Conservation (phyloP, 1,140 invertebrate genomes). For the Neodiprion pinetum region DNA sequence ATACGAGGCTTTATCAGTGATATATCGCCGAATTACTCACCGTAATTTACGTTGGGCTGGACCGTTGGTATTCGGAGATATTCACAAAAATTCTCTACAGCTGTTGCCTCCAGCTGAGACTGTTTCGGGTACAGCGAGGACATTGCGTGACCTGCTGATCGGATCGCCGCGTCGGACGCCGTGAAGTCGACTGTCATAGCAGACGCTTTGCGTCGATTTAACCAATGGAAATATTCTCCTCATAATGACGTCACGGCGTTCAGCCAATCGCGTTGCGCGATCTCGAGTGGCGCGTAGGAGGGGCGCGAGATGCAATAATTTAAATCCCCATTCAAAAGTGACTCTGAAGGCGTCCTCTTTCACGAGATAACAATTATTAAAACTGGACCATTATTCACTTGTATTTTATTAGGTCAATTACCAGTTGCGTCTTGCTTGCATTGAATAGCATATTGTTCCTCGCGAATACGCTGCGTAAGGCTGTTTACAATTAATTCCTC, state of each 20-base stretch:
- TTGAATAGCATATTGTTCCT: no score
- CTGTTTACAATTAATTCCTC: no score
- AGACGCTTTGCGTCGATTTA: conserved; percentile 35
- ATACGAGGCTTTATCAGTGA: background rate
- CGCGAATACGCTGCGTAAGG: no score
- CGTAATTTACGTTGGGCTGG: conserved; percentile 84
- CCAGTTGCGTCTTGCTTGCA: no score
- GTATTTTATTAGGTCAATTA: background rate
- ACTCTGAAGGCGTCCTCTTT: background rate
- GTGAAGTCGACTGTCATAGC: conserved; percentile 43
- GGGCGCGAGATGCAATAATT: background rate
- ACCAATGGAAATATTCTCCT: conserved; percentile 37
- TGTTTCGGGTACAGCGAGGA: conserved; percentile 28
- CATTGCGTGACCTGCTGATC: conserved; percentile 33
- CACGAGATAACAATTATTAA: background rate
- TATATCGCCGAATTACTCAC: conserved; percentile 59
- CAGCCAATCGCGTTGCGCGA: conserved; percentile 29
- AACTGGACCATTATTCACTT: background rate
- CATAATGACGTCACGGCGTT: conserved; percentile 29
- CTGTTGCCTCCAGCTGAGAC: conserved; percentile 62
- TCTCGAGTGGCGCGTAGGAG: background rate
- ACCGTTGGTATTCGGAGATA: conserved; percentile 83
- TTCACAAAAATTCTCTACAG: conserved; percentile 78
- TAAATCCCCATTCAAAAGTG: background rate
- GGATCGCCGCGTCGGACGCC: conserved; percentile 24